phyloP scores from a whole-genome alignment of 2,888 invertebrate genomes.

The Drosophila seclusa region DNA sequence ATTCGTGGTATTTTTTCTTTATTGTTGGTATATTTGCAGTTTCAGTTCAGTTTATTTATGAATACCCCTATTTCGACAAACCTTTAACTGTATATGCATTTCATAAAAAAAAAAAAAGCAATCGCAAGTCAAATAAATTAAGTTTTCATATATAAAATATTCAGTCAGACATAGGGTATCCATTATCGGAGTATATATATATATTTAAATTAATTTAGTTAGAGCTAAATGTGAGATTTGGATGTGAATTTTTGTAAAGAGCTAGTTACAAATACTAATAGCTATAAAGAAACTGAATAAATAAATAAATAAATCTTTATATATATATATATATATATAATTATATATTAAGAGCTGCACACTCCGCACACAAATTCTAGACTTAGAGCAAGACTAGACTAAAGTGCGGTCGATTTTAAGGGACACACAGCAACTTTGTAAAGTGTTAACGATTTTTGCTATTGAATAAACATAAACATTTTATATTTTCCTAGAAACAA shows the following conservation, averaged over 20 bases:
- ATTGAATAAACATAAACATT: constrained; percentile 65
- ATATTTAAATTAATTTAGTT: constrained; percentile 48
- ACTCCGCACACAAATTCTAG: constrained; percentile 14
- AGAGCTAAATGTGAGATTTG: constrained; percentile 28
- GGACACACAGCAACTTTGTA: constrained; percentile 58
- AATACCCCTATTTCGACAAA: constrained; percentile 2
- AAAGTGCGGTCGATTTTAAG: constrained; percentile 39
- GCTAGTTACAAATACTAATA: constrained; percentile 41
- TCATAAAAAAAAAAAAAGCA: constrained; percentile 20
- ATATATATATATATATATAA: constrained; percentile 9
- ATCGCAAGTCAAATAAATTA: constrained; percentile 53
- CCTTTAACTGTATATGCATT: constrained; percentile 27
- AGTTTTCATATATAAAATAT: constrained; percentile 24
- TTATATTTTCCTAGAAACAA: constrained; percentile 73
- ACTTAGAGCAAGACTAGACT: constrained; percentile 35
- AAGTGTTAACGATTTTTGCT: constrained; percentile 64
- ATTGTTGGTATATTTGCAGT: neutral
- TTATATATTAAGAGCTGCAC: constrained; percentile 41
- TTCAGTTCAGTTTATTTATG: constrained; percentile 21
- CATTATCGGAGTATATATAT: constrained; percentile 36
- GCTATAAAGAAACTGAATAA: constrained; percentile 42
- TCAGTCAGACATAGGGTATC: constrained; percentile 51
- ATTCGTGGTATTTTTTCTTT: neutral
- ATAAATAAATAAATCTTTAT: constrained; percentile 26
- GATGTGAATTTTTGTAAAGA: constrained; percentile 49